phyloP scores from a whole-genome alignment of 2,888 invertebrate species.

The Euphydryas editha region DNA sequence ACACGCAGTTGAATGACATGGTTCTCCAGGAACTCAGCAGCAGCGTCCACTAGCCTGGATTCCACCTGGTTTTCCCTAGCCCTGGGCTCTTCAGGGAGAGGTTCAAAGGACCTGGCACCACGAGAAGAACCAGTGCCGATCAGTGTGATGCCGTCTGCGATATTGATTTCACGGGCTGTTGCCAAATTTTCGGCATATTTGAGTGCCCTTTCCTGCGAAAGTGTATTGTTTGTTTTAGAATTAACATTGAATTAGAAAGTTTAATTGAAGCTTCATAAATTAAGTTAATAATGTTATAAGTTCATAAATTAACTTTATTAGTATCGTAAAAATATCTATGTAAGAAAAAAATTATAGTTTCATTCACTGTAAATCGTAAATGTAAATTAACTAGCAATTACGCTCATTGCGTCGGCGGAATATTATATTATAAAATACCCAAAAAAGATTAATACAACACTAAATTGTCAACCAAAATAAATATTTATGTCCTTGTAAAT shows the following conservation, averaged over 20 bases:
- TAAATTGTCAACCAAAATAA: not conserved
- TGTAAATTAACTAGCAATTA: not conserved
- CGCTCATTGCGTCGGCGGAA: not conserved
- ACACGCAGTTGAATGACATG: constrained; percentile 92
- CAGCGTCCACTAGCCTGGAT: constrained; percentile 87
- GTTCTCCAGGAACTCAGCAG: constrained; percentile 90
- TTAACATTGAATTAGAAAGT: not conserved
- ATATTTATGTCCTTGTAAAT: not conserved
- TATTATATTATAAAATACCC: not conserved
- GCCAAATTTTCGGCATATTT: constrained; percentile 85
- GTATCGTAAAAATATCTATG: too few species aligned
- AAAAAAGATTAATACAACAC: not conserved
- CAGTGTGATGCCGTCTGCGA: constrained; percentile 85
- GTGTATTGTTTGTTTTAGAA: not conserved
- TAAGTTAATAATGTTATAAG: too few species aligned
- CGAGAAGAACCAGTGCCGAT: constrained; percentile 78
- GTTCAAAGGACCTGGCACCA: constrained; percentile 84
- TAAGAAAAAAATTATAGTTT: not conserved
- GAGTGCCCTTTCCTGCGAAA: constrained; percentile 86
- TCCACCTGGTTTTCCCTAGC: constrained; percentile 90
- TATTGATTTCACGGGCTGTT: constrained; percentile 79
- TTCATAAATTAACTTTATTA: too few species aligned
- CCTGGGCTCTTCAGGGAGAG: constrained; percentile 87
- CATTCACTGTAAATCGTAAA: not conserved
- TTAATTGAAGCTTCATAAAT: too few species aligned